Percentiles rank a stretch among this genome's conserved stretches.
Evolutionary conservation across 2,797 vertebrate genomes (phyloP).

Genomic region (Mus spretus): DNA sequence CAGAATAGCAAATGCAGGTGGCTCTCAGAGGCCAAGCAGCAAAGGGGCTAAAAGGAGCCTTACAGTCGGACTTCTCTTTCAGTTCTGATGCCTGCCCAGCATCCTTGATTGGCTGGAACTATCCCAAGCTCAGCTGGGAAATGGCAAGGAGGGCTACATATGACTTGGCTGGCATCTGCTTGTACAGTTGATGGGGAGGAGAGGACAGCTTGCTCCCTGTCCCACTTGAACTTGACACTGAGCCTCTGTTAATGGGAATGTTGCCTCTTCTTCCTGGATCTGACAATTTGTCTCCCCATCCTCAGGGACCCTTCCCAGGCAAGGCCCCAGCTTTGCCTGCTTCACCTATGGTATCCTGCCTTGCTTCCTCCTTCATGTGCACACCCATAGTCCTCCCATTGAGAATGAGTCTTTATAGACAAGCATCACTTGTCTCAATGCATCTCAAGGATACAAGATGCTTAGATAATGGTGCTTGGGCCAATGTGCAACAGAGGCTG

Average conservation of each 20-base stretch:
- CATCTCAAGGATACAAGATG: neutral
- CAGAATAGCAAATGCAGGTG: constrained; percentile 77
- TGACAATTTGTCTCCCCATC: neutral
- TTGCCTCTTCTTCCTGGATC: neutral
- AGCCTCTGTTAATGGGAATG: neutral
- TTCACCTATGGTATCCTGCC: no score
- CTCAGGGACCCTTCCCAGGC: neutral
- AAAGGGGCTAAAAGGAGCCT: constrained; percentile 56
- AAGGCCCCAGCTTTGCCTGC: accelerated
- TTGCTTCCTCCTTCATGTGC: neutral
- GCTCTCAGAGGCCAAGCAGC: constrained; percentile 35
- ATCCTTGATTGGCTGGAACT: neutral
- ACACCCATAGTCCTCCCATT: neutral
- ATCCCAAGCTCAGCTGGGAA: neutral
- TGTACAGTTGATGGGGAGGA: neutral
- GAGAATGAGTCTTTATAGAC: neutral
- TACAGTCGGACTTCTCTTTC: neutral
- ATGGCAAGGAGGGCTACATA: neutral
- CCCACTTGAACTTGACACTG: neutral
- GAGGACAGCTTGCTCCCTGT: neutral
- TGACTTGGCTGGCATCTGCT: no score
- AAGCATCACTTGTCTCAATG: neutral
- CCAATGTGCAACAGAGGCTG: no score
- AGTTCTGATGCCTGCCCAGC: neutral
- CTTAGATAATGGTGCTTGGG: neutral